Percentiles rank a stretch among this genome's conserved stretches.
phyloP scores from a whole-genome alignment of 2,113 vertebrate genomes.

The Isurus oxyrinchus region DNA sequence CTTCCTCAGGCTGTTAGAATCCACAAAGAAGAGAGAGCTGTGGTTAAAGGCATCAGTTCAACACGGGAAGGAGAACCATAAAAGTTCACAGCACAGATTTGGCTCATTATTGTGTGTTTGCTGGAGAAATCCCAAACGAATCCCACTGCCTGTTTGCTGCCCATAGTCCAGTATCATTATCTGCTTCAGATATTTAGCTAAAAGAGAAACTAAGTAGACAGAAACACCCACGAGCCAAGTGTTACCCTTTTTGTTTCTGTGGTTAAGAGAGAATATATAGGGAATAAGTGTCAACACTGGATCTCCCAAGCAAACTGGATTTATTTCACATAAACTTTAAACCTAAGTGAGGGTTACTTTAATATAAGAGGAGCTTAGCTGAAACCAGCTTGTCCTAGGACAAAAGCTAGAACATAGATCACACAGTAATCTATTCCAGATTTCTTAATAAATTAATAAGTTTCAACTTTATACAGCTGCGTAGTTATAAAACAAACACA shows the following conservation, averaged over 20 bases:
- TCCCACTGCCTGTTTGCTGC: not conserved
- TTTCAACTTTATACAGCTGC: constrained; percentile 29
- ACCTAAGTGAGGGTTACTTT: not conserved
- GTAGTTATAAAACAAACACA: constrained; percentile 33
- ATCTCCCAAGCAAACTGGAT: not conserved
- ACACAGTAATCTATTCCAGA: constrained; percentile 30
- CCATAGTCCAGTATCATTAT: not conserved
- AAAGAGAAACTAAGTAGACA: not conserved
- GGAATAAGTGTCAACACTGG: constrained; percentile 10
- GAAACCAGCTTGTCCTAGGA: not conserved
- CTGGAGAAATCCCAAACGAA: not conserved
- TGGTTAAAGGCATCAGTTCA: not conserved
- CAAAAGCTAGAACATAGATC: not conserved
- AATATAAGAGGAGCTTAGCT: not conserved
- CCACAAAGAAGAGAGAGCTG: not conserved
- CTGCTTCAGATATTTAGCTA: not conserved
- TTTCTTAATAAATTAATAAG: constrained; percentile 28
- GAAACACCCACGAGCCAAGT: not conserved
- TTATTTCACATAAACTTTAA: constrained; percentile 28
- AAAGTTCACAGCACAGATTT: not conserved
- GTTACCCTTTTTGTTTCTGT: not conserved
- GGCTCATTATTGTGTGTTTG: not conserved
- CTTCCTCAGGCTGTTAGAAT: not conserved
- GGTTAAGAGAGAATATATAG: not conserved
- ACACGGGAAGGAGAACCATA: not conserved